Conservation (phyloP, 2,797 vertebrate genomes). For the Megalops cyprinoides region DNA sequence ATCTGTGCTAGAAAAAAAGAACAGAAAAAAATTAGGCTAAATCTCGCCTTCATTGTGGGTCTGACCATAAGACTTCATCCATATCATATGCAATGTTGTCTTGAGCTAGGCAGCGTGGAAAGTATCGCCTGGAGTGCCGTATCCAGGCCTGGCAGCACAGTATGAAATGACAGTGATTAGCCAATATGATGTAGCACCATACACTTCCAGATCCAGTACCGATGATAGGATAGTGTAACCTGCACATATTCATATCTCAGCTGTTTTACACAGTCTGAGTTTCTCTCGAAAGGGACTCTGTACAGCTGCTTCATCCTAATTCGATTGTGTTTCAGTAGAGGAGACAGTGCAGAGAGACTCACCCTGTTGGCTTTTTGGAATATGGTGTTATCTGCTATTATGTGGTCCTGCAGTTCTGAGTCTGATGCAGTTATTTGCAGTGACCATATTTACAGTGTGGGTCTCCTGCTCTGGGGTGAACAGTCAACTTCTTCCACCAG, state of each 20-base stretch:
- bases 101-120: background rate
- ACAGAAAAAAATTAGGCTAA: too few species aligned
- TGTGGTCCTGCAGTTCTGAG: background rate
- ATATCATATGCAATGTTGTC: too few species aligned
- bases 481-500: constrained; percentile 6
- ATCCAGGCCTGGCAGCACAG: too few species aligned
- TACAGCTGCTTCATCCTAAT: too few species aligned
- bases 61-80: too few species aligned
- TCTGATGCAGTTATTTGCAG: constrained; percentile 10
- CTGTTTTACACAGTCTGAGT: constrained; percentile 10
- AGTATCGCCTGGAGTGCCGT: too few species aligned
- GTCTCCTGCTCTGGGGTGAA: too few species aligned
- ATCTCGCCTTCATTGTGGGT: too few species aligned
- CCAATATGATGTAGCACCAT: too few species aligned
- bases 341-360: too few species aligned
- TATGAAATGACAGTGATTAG: background rate
- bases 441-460: constrained; percentile 3
- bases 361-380: background rate
- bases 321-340: too few species aligned
- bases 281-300: background rate
- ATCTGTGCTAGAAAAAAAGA: too few species aligned
- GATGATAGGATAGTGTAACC: background rate
- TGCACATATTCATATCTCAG: background rate
- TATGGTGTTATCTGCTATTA: background rate
- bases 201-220: background rate